A percentile compares a stretch with the other conserved stretches of the same genome.
phyloP scores from a whole-genome alignment of 2,888 invertebrate species.

The Drosophila barbarae region DNA sequence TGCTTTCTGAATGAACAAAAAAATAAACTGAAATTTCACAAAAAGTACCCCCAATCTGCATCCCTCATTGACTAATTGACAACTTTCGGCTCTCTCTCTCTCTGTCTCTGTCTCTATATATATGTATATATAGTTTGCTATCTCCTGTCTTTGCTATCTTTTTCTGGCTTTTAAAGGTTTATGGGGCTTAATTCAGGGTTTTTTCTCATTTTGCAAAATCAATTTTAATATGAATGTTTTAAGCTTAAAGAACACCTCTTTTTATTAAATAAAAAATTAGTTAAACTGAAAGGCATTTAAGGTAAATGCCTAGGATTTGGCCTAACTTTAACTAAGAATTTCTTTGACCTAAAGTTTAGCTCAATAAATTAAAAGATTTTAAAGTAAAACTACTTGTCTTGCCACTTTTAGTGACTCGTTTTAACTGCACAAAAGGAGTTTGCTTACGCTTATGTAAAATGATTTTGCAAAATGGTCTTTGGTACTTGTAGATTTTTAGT shows the following conservation, averaged over 20 bases:
- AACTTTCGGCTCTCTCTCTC: conserved; percentile 20
- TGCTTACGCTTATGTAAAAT: conserved; percentile 5
- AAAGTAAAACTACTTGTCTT: too few species aligned
- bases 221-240: not conserved
- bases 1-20: conserved; percentile 13
- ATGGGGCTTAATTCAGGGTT: not conserved
- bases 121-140: conserved; percentile 8
- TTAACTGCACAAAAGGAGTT: not conserved
- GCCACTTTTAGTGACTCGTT: not conserved
- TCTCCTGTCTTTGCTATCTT: conserved; percentile 12
- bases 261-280: not conserved
- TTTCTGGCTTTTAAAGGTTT: conserved; percentile 2
- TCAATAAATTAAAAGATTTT: not conserved
- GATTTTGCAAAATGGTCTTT: conserved; percentile 15
- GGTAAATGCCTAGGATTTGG: not conserved
- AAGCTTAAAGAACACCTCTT: not conserved
- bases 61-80: conserved; percentile 32
- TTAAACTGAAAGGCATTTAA: too few species aligned
- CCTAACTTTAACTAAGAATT: not conserved
- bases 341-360: not conserved
- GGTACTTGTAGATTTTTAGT: conserved; percentile 1
- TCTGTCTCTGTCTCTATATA: not conserved
- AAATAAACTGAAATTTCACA: conserved; percentile 18
- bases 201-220: conserved; percentile 16
- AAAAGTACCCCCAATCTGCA: conserved; percentile 25